Conservation (phyloP, 2,888 invertebrate species). For the Metopia argyrocephala region DNA sequence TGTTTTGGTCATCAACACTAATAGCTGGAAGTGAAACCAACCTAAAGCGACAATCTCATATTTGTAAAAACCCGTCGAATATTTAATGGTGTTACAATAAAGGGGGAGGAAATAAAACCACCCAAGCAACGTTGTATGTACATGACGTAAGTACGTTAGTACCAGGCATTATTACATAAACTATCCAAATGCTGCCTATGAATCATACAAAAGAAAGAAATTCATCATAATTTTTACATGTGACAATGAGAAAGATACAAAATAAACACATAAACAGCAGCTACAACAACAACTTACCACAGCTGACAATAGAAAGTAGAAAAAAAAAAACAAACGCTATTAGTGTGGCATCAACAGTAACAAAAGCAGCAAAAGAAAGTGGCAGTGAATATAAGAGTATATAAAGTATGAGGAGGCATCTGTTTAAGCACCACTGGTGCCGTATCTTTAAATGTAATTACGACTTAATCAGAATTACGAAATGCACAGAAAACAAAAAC, state of each 20-base stretch:
- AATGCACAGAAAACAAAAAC: slow-evolving; percentile 14
- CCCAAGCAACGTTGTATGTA: slow-evolving; percentile 31
- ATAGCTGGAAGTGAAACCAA: slow-evolving; percentile 46
- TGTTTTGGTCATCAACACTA: slow-evolving; percentile 64
- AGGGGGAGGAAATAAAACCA: slow-evolving; percentile 52
- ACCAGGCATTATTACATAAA: slow-evolving; percentile 36
- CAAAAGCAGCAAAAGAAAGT: not conserved
- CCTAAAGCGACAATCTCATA: slow-evolving; percentile 24
- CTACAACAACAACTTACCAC: slow-evolving; percentile 13
- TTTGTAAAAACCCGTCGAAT: slow-evolving; percentile 33
- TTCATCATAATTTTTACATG: slow-evolving; percentile 71
- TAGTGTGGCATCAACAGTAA: not conserved
- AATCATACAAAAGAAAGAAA: slow-evolving; percentile 69
- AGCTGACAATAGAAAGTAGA: not conserved
- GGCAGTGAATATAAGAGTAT: slow-evolving; percentile 34
- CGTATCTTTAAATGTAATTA: slow-evolving; percentile 79
- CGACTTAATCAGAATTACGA: slow-evolving; percentile 76
- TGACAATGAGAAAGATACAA: slow-evolving; percentile 42
- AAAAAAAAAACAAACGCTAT: not conserved
- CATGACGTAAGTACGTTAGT: not conserved
- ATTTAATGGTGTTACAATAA: not conserved
- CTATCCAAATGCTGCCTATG: slow-evolving; percentile 59
- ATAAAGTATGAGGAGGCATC: slow-evolving; percentile 60
- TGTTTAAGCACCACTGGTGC: slow-evolving; percentile 73
- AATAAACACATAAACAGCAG: slow-evolving; percentile 60